Evolutionary conservation across 2,797 vertebrate genomes (phyloP), one percentile per base, ranked within the genome.

Genomic region (Channallabes apus): DNA sequence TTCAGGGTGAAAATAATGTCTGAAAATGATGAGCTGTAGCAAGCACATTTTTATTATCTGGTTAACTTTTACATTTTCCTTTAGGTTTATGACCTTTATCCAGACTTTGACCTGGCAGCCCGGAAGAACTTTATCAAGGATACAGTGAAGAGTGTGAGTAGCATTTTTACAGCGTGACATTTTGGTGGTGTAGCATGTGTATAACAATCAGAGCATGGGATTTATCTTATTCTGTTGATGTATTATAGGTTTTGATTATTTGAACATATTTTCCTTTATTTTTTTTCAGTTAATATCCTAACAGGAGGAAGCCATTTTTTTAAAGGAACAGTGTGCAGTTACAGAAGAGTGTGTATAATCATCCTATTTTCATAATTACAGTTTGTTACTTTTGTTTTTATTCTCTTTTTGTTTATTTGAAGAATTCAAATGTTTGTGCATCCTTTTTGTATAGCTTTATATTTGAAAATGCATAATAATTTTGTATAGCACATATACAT

Each of bases 41-140:
- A n/a, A n/a, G n/a, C n/a, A 32, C 8, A 17, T 8, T 17, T 8
- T 64, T 32, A 32, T 32, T 32, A 32, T 32, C 32, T 32, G 32
- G 32, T 32, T 32, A 32, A 79, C 6, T 65, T 86, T 83, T 92
- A 64, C 8, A 5, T n/a, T 90, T 94, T 54, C 89, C 90, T 94
- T 72, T 90, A 99, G 97, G 98, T 99, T 6, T 98, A 97, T 91
- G 97, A 98, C 91, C 95, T 91, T 3, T 99, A 97, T 83, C 97
- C 97, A 64, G 95, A 94, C 84, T 96, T 96, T 59, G 97, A 99
- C 91, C 94, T 99, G 92, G 95, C 92, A 88, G 90, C 92, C 93
- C 96, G 94, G 91, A 99, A 99, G 94, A 96, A 96, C 83, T 98
- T 94, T 93, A 97, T 99, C 93, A 98, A 98, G 93, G 91, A 96